Conservation (phyloP, 1,140 invertebrate species). For the Acromyrmex echinatior region DNA sequence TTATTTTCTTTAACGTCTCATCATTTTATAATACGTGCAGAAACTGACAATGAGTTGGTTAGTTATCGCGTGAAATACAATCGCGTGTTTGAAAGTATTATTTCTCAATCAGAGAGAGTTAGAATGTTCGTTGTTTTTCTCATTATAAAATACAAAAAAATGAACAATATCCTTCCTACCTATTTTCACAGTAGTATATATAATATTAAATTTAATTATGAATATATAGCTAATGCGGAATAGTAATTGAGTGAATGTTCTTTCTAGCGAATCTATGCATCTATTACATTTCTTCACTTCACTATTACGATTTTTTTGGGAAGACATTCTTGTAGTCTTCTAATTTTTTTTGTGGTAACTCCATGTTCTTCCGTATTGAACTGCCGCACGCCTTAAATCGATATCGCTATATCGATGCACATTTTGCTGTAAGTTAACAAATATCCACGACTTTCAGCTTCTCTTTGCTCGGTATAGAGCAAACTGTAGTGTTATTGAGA, state of each 20-base stretch:
- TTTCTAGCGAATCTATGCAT: background rate
- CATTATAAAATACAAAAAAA: background rate
- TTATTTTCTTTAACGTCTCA: background rate
- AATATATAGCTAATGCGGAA: too few species aligned
- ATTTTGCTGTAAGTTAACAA: conserved; percentile 1
- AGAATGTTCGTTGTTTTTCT: background rate
- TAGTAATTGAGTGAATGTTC: background rate
- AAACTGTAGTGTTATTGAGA: background rate
- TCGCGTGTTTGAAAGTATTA: too few species aligned
- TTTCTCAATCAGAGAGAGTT: background rate
- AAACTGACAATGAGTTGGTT: too few species aligned
- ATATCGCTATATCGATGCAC: background rate
- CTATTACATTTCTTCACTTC: background rate
- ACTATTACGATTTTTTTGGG: background rate
- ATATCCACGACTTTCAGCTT: background rate
- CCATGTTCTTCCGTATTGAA: background rate
- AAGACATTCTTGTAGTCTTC: background rate
- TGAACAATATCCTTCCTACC: background rate
- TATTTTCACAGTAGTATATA: background rate
- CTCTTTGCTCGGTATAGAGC: background rate
- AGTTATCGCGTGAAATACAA: too few species aligned
- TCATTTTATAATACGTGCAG: background rate
- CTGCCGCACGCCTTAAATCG: background rate
- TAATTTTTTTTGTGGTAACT: background rate
- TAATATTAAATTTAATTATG: background rate